Conservation (phyloP, 1,140 invertebrate species). For the Neomicropteryx cornuta region DNA sequence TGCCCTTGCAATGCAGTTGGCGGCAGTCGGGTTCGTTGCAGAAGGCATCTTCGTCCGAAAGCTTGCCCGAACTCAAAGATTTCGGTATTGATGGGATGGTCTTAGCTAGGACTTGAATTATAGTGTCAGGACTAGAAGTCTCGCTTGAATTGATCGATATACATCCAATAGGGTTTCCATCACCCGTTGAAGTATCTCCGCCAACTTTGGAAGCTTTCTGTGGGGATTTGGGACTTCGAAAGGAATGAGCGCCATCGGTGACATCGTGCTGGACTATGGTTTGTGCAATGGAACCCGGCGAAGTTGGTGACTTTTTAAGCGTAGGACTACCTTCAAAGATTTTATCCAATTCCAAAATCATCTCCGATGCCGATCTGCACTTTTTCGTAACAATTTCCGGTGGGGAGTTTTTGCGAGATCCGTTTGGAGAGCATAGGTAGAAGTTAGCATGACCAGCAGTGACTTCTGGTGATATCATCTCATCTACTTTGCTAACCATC, state of each 20-base stretch:
- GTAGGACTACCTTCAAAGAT: constrained; percentile 17
- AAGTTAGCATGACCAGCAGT: constrained; percentile 14
- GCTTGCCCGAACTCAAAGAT: constrained; percentile 35
- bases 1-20: constrained; percentile 32
- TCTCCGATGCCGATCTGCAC: constrained; percentile 32
- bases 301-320: constrained; percentile 35
- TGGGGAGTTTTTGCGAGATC: constrained; percentile 30
- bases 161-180: constrained; percentile 32
- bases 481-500: constrained; percentile 59
- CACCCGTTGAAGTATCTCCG: too few relatives aligned
- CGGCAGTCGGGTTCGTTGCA: constrained; percentile 29
- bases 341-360: constrained; percentile 29
- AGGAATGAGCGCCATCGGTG: constrained; percentile 3
- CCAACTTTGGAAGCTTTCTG: too few relatives aligned
- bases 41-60: constrained; percentile 38
- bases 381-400: constrained; percentile 28
- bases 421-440: constrained; percentile 11
- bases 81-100: constrained; percentile 31
- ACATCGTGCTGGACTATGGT: constrained; percentile 9
- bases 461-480: constrained; percentile 48
- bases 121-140: constrained; percentile 38
- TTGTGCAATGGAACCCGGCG: constrained; percentile 19
- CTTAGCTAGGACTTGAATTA: constrained; percentile 32
- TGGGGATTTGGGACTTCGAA: constrained; percentile 29
- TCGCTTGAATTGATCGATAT: constrained; percentile 39